Evolutionary conservation across 2,113 vertebrate genomes (phyloP), one percentile per base, ranked within the genome.

Genomic region (Lates calcarifer): DNA sequence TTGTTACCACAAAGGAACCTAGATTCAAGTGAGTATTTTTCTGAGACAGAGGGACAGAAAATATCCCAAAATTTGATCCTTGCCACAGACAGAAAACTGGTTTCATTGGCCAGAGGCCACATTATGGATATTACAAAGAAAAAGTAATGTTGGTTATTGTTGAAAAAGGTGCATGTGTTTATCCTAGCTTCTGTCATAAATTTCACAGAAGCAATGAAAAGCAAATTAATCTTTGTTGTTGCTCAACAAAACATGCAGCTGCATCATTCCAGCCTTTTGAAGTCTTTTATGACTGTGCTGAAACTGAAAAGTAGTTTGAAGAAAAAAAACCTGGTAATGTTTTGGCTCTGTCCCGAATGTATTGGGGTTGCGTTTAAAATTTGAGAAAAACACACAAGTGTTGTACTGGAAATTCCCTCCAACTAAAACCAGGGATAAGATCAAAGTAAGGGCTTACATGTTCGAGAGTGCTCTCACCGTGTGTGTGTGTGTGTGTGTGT

Each of bases 1-100:
- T 97, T 70, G 93, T 98, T 89, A 96, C 96, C 49, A 93, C 96
- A 88, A 94, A 97, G 88, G 95, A 97, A 63, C 95, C 96, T 41
- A 96, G 94, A 81, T 98, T 97, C 96, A 97, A 96, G 97, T 98
- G 81, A 95, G 77, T 77, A 22, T 71, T 67, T 74, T 35, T 26
- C 0, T 45, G 10, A 57, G 2, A 53, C 37, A 62, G 15, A 56
- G 3, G 20, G 7, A n/a, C 18, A 61, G 29, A 47, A 53, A 39
- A 1, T 29, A n/a, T 47, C 18, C 39, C 33, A 11, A 63, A 39
- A 47, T 56, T 2, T 35, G 12, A 20, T 43, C 24, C 24, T 47
- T 8, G n/a, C 47, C 18, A 7, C 3, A 47, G 39, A 15, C 49
- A 31, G 22, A 45, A 18, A 12, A 22, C 11, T 6, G 15, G 20